Evolutionary conservation across 2,888 invertebrate species (phyloP).

Genomic region (Parthenolecanium corni): DNA sequence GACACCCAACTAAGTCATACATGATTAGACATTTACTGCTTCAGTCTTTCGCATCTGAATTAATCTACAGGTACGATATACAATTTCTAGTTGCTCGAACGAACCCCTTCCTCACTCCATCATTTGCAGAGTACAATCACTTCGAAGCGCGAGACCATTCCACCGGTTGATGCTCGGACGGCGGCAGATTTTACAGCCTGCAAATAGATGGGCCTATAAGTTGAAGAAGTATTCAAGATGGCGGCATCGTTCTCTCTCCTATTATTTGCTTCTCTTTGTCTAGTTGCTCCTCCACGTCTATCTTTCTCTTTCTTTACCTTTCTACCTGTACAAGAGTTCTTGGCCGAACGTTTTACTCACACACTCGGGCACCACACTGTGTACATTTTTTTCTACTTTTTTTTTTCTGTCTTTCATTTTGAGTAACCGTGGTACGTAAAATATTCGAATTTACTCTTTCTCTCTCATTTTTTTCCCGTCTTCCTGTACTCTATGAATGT

Average conservation of each 20-base stretch:
- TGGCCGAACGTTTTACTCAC: conserved; percentile 10
- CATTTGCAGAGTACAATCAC: conserved; percentile 18
- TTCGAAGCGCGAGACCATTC: conserved; percentile 25
- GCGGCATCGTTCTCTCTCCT: conserved; percentile 34
- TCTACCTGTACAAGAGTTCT: conserved; percentile 7
- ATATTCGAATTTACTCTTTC: conserved; percentile 22
- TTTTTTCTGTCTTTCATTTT: too few species aligned
- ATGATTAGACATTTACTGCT: too few species aligned
- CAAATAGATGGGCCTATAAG: conserved; percentile 34
- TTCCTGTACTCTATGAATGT: not conserved
- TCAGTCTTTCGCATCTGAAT: too few species aligned
- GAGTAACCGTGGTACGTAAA: not conserved
- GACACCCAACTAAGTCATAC: too few species aligned
- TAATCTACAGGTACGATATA: too few species aligned
- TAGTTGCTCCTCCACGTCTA: not conserved
- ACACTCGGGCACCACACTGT: not conserved
- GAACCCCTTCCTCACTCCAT: too few species aligned
- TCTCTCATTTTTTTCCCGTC: not conserved
- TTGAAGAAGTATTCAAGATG: conserved; percentile 43
- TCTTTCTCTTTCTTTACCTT: not conserved
- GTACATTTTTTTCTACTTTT: too few species aligned
- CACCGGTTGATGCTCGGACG: conserved; percentile 34
- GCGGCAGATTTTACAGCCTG: conserved; percentile 33
- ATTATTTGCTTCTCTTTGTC: conserved; percentile 2
- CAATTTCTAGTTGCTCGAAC: too few species aligned